A percentile compares a stretch with the other conserved stretches of the same genome.
phyloP scores from a whole-genome alignment of 53 echinoderm and acorn worm genomes.

The Patiria pectinifera region DNA sequence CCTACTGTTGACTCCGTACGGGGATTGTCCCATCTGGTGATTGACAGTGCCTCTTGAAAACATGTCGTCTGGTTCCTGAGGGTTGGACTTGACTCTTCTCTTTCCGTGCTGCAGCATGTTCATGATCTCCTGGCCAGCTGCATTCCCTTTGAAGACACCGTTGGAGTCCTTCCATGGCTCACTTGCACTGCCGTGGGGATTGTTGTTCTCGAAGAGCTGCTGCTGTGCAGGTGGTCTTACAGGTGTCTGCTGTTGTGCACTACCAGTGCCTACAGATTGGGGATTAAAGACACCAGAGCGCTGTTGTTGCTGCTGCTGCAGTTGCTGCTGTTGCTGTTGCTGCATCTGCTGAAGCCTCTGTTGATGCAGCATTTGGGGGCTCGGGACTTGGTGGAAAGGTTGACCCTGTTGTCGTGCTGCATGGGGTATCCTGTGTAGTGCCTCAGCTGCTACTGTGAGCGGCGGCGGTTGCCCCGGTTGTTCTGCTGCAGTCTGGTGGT shows the following conservation, averaged over 20 bases:
- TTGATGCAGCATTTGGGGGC: constrained; percentile 32
- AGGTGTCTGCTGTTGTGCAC: constrained; percentile 10
- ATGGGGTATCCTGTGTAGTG: constrained; percentile 48
- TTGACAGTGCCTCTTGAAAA: constrained; percentile 5
- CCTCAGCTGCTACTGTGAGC: constrained; percentile 49
- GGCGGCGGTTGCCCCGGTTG: constrained; percentile 48
- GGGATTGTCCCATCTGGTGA: constrained; percentile 25
- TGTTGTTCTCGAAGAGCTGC: constrained; percentile 46
- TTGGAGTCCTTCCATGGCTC: constrained; percentile 51
- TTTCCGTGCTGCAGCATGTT: constrained; percentile 59
- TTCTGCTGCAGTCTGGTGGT: constrained; percentile 48
- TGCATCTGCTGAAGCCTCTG: constrained; percentile 54
- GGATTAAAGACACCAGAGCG: constrained; percentile 25
- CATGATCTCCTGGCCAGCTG: constrained; percentile 52
- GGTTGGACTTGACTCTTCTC: constrained; percentile 14
- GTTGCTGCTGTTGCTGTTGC: constrained; percentile 23
- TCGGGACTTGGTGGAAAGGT: constrained; percentile 15
- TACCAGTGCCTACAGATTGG: constrained; percentile 42
- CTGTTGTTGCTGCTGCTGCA: constrained; percentile 33
- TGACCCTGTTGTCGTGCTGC: constrained; percentile 27
- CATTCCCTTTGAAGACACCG: constrained; percentile 50
- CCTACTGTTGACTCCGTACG: background rate
- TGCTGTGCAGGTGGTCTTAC: constrained; percentile 20
- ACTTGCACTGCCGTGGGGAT: constrained; percentile 18
- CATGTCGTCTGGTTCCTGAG: constrained; percentile 20